Evolutionary conservation across 2,888 invertebrate genomes (phyloP).

Genomic region (Cynaeus angustus): DNA sequence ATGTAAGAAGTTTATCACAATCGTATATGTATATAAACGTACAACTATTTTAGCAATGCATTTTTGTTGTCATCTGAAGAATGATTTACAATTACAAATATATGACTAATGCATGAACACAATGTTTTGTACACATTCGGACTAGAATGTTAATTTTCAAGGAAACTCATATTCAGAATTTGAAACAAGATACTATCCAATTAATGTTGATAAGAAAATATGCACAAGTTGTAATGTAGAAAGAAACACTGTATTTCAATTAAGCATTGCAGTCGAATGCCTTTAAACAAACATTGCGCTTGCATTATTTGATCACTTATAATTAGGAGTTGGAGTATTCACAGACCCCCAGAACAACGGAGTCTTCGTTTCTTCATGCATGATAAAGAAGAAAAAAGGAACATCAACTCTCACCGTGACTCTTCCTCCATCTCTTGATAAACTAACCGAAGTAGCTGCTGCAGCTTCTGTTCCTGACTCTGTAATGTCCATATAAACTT

Average conservation of each 20-base stretch:
- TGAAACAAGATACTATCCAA: background rate
- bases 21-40: slow-evolving; percentile 4
- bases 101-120: background rate
- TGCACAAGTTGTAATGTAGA: background rate
- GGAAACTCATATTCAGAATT: background rate
- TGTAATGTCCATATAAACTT: slow-evolving; percentile 78
- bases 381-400: slow-evolving; percentile 84
- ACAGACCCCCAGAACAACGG: slow-evolving; percentile 83
- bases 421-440: slow-evolving; percentile 75
- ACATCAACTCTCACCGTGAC: slow-evolving; percentile 76
- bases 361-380: slow-evolving; percentile 78
- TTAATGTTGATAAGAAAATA: background rate
- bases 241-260: no score
- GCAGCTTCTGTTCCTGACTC: slow-evolving; percentile 84
- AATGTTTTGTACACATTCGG: slow-evolving; percentile 2
- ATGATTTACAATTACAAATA: background rate
- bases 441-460: slow-evolving; percentile 77
- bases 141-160: background rate
- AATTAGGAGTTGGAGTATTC: slow-evolving; percentile 73
- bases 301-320: slow-evolving; percentile 25
- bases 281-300: background rate
- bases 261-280: background rate
- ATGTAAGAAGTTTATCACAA: slow-evolving; percentile 14
- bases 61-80: slow-evolving; percentile 4
- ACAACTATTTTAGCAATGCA: background rate